Evolutionary conservation across 2,888 invertebrate genomes (phyloP).

Genomic region (Galerucella nymphaeae): DNA sequence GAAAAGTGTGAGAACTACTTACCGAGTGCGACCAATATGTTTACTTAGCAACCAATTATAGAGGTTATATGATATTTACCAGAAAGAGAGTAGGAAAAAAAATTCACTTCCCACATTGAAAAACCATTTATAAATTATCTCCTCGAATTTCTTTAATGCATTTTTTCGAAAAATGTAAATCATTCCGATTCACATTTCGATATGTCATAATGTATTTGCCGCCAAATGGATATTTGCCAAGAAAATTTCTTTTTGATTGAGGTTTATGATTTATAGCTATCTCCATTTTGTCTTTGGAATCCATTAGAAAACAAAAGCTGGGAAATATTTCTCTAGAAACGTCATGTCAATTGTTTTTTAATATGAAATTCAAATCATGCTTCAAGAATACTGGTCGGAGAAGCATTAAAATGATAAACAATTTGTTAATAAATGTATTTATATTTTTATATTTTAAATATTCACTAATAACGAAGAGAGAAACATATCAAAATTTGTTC

Average conservation of each 20-base stretch:
- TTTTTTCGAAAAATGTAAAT: conserved; percentile 17
- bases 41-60: too few relatives aligned
- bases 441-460: too few relatives aligned
- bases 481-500: too few relatives aligned
- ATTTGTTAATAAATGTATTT: background rate
- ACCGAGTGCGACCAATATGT: too few relatives aligned
- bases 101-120: too few relatives aligned
- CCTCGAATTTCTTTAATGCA: background rate
- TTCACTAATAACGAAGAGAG: too few relatives aligned
- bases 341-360: conserved; percentile 26
- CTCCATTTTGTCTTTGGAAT: conserved; percentile 17
- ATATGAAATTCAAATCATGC: conserved; percentile 22
- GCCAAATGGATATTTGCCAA: conserved; percentile 43
- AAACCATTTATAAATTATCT: too few relatives aligned
- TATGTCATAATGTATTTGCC: conserved; percentile 38
- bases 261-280: conserved; percentile 39
- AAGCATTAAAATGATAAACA: background rate
- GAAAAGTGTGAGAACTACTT: too few relatives aligned
- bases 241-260: conserved; percentile 43
- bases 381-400: background rate
- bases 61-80: too few relatives aligned
- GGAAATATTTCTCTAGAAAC: conserved; percentile 1
- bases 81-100: too few relatives aligned
- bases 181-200: conserved; percentile 37
- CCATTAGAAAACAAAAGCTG: conserved; percentile 29